Evolutionary conservation across 2,113 vertebrate species (phyloP).

Genomic region (Oreochromis niloticus): DNA sequence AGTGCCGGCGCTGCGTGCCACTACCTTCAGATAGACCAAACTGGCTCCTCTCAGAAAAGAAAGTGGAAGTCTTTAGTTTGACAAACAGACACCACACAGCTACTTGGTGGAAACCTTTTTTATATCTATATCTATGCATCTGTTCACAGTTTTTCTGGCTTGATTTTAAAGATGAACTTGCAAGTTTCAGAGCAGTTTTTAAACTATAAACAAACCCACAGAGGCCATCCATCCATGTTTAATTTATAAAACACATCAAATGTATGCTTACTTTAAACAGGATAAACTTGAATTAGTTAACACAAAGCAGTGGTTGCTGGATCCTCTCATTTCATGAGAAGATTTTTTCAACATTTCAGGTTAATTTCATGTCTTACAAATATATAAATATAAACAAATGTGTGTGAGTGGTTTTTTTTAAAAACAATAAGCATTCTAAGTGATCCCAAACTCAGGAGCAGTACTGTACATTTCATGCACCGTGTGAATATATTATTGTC

Average conservation of each 20-base stretch:
- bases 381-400: neutral
- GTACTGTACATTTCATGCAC: neutral
- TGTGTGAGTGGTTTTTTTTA: neutral
- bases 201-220: neutral
- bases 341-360: neutral
- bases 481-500: neutral
- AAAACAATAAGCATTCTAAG: neutral
- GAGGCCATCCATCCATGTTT: neutral
- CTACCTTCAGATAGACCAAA: neutral
- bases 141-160: neutral
- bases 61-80: neutral
- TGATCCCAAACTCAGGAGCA: neutral
- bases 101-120: neutral
- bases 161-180: neutral
- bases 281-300: neutral
- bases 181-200: neutral
- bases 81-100: rapidly evolving
- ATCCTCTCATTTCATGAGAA: neutral
- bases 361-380: neutral
- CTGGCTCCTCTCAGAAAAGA: neutral
- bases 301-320: neutral
- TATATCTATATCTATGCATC: neutral
- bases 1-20: rapidly evolving
- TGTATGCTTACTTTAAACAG: neutral
- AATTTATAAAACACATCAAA: neutral